Conservation (phyloP, 2,888 invertebrate genomes). For the Eupeodes luniger region DNA sequence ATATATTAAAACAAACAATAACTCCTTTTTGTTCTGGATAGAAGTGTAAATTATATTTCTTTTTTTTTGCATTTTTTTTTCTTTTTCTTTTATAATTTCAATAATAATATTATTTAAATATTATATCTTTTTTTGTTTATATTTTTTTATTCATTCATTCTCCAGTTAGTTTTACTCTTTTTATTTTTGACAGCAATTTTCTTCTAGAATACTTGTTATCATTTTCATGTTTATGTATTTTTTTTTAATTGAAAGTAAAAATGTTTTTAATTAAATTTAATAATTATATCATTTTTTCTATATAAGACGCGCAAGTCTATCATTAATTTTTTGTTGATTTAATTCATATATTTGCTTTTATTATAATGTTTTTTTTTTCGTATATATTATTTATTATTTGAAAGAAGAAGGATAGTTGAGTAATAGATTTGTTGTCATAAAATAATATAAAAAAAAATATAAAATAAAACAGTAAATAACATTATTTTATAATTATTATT, state of each 20-base stretch:
- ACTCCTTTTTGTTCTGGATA: conserved; percentile 70
- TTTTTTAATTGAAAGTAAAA: conserved; percentile 74
- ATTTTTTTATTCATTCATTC: conserved; percentile 67
- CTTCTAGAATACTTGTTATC: conserved; percentile 73
- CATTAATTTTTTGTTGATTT: conserved; percentile 40
- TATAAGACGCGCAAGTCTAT: conserved; percentile 65
- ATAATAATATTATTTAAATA: conserved; percentile 75
- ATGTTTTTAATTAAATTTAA: conserved; percentile 65
- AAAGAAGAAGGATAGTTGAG: conserved; percentile 62
- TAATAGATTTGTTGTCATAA: conserved; percentile 61
- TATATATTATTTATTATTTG: conserved; percentile 54
- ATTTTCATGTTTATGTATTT: conserved; percentile 62
- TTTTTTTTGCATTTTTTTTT: conserved; percentile 69
- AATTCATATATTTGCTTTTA: conserved; percentile 62
- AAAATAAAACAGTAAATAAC: conserved; percentile 68
- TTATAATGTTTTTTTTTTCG: conserved; percentile 48
- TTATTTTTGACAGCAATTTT: conserved; percentile 73
- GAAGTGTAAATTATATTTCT: conserved; percentile 76
- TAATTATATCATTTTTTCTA: conserved; percentile 72
- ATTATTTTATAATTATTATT: conserved; percentile 61
- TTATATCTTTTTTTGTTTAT: conserved; percentile 60
- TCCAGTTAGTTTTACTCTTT: conserved; percentile 67
- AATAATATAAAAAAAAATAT: conserved; percentile 55
- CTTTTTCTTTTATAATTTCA: conserved; percentile 66
- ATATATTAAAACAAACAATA: conserved; percentile 37